Base-by-base conservation (phyloP, 2,888 invertebrate genomes). In the Lasioglossum malachurum region DNA sequence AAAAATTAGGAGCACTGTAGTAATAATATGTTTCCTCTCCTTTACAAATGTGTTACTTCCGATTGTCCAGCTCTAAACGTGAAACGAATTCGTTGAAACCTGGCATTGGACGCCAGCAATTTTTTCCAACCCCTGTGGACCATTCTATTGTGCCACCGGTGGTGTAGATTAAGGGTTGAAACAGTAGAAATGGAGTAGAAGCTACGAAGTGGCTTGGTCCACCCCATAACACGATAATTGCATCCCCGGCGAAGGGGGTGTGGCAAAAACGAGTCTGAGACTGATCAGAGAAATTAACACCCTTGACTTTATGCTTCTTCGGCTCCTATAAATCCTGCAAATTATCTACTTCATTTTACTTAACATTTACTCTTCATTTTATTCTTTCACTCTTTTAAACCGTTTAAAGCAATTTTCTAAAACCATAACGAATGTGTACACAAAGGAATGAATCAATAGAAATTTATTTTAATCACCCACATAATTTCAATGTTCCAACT, bases 231-330 rank as follows among this genome's bases (percentile, higher is more conserved):
- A 84, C 74, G 82, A 84, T 74, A 84, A 86, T 80, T 86, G 77
- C 83, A 86, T 83, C 83, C 53, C 74, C 19, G 79, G 69, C 27
- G 74, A 77, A 53, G 83, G 71, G 71, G 75, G 60, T 46, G 71
- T 75, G 67, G 83, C 75, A 75, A 83, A 79, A 82, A 67, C 78
- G 83, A 71, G 80, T 44, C 71, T 38, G 71, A 73, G 64, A 81
- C 84, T 86, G 89, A 89, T 89, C 89, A 89, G 80, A 87, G 90
- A 86, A 90, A 90, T 90, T 90, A 89, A 90, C 89, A 87, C 78
- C 57, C 44, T 72, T 74, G 16, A 64, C 14, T 64, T 16, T 31
- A 31, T 64, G 60, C 27, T 64, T 31, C 35, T 38, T 35, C 38
- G 19, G 8, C 35, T 69, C 31, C 53, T 53, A 75, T 75, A 53